Evolutionary conservation across 2,113 vertebrate species (phyloP).

Genomic region (Cebidichthys violaceus): DNA sequence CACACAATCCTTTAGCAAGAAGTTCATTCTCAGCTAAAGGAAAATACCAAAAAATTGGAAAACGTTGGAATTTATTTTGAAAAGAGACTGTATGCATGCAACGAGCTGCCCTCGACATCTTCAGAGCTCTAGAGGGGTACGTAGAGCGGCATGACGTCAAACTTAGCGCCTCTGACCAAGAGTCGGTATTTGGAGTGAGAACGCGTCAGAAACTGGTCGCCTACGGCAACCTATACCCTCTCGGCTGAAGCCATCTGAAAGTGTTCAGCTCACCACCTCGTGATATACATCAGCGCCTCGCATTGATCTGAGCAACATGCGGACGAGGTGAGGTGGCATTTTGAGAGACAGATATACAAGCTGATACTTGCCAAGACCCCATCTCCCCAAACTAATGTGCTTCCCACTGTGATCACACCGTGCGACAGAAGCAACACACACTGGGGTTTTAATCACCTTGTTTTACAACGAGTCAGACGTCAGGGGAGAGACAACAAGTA

Average conservation of each 20-base stretch:
- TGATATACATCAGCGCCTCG: background rate
- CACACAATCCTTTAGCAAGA: too few relatives aligned
- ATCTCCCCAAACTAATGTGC: slow-evolving; percentile 13
- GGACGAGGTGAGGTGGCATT: background rate
- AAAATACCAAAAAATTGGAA: too few relatives aligned
- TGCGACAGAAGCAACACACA: slow-evolving; percentile 60
- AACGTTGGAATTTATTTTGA: too few relatives aligned
- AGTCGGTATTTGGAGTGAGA: too few relatives aligned
- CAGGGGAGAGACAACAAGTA: slow-evolving; percentile 55
- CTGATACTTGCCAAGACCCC: background rate
- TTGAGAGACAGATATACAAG: slow-evolving; percentile 24
- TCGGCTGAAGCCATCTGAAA: background rate
- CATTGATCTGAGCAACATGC: slow-evolving; percentile 1
- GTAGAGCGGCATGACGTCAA: too few relatives aligned
- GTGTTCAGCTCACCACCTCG: background rate
- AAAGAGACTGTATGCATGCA: too few relatives aligned
- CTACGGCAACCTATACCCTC: background rate
- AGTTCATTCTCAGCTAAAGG: too few relatives aligned
- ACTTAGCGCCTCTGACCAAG: too few relatives aligned
- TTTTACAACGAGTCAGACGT: slow-evolving; percentile 66
- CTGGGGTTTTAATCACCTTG: slow-evolving; percentile 64
- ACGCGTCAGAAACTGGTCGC: too few relatives aligned
- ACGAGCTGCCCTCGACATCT: too few relatives aligned
- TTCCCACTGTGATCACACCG: slow-evolving; percentile 52
- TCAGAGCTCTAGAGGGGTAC: too few relatives aligned